Evolutionary conservation across 2,888 invertebrate genomes (phyloP).

Genomic region (Nephrotoma guestfalica): DNA sequence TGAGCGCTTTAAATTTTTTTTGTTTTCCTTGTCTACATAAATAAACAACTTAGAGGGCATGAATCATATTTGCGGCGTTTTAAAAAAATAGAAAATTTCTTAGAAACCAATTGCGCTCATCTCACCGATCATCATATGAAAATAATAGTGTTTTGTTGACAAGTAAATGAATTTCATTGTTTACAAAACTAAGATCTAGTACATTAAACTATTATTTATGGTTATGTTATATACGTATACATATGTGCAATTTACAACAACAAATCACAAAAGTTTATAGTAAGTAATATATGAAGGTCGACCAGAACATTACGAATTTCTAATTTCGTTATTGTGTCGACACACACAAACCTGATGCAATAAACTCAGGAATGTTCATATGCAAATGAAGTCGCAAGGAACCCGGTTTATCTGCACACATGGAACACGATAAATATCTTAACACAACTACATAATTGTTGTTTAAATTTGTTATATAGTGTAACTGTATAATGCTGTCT

Average conservation of each 20-base stretch:
- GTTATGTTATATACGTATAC: background rate
- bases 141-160: background rate
- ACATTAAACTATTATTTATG: background rate
- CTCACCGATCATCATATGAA: background rate
- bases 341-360: background rate
- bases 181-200: background rate
- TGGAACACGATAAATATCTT: background rate
- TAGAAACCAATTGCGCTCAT: background rate
- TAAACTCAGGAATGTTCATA: background rate
- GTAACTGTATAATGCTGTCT: background rate
- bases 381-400: background rate
- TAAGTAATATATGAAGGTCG: background rate
- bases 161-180: background rate
- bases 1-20: background rate
- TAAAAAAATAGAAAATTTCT: background rate
- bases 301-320: background rate
- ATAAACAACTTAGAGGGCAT: background rate
- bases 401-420: background rate
- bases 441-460: background rate
- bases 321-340: background rate
- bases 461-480: background rate
- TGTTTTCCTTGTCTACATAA: too few species aligned
- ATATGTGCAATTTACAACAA: background rate
- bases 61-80: background rate
- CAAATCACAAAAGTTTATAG: background rate